Percentiles rank a stretch among this genome's conserved stretches.
phyloP scores from a whole-genome alignment of 2,888 invertebrate genomes.

The Bhutanitis thaidina region DNA sequence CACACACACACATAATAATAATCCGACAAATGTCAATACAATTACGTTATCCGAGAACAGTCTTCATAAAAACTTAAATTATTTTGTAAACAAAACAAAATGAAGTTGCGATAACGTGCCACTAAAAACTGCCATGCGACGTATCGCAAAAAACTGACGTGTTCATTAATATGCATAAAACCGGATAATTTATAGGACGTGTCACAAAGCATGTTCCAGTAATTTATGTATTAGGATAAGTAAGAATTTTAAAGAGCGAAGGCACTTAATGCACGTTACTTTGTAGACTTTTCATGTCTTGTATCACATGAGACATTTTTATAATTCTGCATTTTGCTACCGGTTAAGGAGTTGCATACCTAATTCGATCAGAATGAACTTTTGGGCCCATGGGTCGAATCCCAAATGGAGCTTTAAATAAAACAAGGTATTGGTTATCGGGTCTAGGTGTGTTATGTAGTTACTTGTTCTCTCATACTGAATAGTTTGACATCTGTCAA shows the following conservation, averaged over 20 bases:
- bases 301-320: no score
- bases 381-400: no score
- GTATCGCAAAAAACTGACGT: slow-evolving; percentile 25
- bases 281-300: not conserved
- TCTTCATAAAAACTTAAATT: slow-evolving; percentile 12
- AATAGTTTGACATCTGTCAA: no score
- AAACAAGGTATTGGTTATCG: no score
- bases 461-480: no score
- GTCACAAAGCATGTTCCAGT: slow-evolving; percentile 23
- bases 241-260: slow-evolving; percentile 15
- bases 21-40: not conserved
- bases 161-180: slow-evolving; percentile 29
- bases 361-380: no score
- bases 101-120: slow-evolving; percentile 14
- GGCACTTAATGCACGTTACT: not conserved
- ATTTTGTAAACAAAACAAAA: slow-evolving; percentile 11
- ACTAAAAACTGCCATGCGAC: slow-evolving; percentile 1
- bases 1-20: no score
- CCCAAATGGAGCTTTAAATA: no score
- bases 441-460: no score
- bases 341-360: no score
- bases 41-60: not conserved
- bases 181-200: slow-evolving; percentile 26
- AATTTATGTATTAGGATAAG: slow-evolving; percentile 26
- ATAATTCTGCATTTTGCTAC: no score